phyloP scores from a whole-genome alignment of 2,797 vertebrate genomes.

The Lates japonicus region DNA sequence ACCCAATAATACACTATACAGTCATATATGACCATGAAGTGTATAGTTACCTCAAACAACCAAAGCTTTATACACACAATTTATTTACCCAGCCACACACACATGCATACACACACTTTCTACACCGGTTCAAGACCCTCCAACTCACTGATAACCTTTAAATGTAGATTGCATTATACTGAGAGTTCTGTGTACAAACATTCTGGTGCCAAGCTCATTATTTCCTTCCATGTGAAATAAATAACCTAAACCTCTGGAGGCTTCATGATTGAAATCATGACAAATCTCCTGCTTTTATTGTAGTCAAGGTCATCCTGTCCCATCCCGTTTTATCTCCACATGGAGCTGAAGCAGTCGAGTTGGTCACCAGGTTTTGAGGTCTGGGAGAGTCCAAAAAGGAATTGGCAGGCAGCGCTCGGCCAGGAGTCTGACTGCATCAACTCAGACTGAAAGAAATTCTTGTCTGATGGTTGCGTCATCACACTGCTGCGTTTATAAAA shows the following conservation, averaged over 20 bases:
- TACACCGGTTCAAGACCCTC: constrained; percentile 5
- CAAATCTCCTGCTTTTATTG: constrained; percentile 2
- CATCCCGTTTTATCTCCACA: background rate
- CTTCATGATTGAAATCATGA: background rate
- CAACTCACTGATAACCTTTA: constrained; percentile 32
- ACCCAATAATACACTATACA: background rate
- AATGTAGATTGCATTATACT: constrained; percentile 17
- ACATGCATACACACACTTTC: background rate
- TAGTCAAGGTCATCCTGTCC: background rate
- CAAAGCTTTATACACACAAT: background rate
- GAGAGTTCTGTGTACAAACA: background rate
- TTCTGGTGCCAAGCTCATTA: background rate
- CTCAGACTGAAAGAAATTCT: background rate
- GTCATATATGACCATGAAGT: background rate
- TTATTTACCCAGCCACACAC: background rate
- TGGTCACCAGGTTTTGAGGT: background rate
- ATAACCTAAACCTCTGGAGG: background rate
- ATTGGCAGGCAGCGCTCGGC: constrained; percentile 1
- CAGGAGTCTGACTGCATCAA: background rate
- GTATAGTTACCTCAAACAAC: background rate
- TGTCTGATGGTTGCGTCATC: background rate
- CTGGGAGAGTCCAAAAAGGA: background rate
- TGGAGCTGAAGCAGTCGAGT: background rate
- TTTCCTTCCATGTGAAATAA: constrained; percentile 8
- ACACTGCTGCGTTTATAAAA: background rate